Evolutionary conservation across 2,113 vertebrate species (phyloP), one percentile per base, ranked within the genome.

Genomic region (Zapornia atra): DNA sequence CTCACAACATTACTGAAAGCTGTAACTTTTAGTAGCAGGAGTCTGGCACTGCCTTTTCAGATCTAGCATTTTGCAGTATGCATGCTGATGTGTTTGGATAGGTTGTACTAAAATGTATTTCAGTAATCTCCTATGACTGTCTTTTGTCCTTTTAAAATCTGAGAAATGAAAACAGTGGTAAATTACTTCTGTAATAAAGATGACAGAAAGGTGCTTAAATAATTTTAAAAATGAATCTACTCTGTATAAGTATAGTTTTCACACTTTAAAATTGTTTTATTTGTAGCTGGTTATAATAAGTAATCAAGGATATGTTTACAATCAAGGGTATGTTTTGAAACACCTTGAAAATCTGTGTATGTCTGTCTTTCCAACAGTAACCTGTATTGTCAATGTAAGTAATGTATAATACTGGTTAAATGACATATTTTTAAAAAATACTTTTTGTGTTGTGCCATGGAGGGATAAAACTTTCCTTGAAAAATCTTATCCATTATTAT

Each of bases 81-180:
- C 16, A 77, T 90, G 94, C 78, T 95, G 78, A 93, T 96, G 7
- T 36, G 21, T 63, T 92, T 88, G 87, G 93, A 90, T 70, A 70
- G 89, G 78, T 91, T 59, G 84, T 88, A 82, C 87, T 86, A 40
- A 85, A 96, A 64, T 76, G 54, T 60, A 29, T 72, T 82, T 42
- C 44, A 46, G 26, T 87, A 57, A 82, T 96, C 73, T 85, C 50
- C 53, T 54, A 2, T 61, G 63, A 77, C 54, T 71, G 11, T 36
- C 65, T 44, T 87, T 51, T 83, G 73, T 83, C 61, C 19, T 76
- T 82, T 66, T 63, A 44, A 91, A 90, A 48, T 56, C 40, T 82
- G 53, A 57, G 34, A 57, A 50, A 82, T 68, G 4, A 68, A 82
- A 57, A 56, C n/a, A 73, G 34, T 57, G 44, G 4, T 46, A 48